Evolutionary conservation across 2,888 invertebrate genomes (phyloP).

Genomic region (Noctua pronuba): DNA sequence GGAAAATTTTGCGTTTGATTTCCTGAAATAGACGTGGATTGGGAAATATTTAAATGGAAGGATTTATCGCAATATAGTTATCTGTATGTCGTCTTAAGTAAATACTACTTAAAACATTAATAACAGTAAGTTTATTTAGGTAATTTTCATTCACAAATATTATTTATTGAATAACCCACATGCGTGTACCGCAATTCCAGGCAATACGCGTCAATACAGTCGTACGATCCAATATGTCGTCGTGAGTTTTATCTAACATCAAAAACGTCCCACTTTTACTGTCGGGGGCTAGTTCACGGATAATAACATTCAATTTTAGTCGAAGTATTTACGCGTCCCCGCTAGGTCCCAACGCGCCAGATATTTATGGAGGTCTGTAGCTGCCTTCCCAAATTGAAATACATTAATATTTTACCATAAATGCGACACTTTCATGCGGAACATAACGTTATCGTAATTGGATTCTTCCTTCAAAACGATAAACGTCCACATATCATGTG

Average conservation of each 20-base stretch:
- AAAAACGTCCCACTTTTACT: constrained; percentile 71
- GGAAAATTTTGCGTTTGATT: constrained; percentile 47
- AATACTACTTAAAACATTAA: not conserved
- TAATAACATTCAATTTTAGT: constrained; percentile 89
- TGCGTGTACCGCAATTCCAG: constrained; percentile 19
- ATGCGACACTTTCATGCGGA: constrained; percentile 89
- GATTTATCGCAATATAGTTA: not conserved
- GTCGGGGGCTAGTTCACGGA: constrained; percentile 78
- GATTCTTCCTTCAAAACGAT: constrained; percentile 87
- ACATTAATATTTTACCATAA: constrained; percentile 91
- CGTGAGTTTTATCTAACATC: constrained; percentile 71
- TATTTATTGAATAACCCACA: not conserved
- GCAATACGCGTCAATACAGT: constrained; percentile 44
- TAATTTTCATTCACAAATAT: constrained; percentile 6
- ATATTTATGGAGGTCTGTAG: constrained; percentile 90
- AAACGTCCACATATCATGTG: constrained; percentile 75
- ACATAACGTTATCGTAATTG: constrained; percentile 90
- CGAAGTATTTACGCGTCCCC: constrained; percentile 87
- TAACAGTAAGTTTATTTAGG: not conserved
- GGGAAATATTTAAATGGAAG: constrained; percentile 9
- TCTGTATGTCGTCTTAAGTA: not conserved
- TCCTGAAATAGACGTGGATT: constrained; percentile 8
- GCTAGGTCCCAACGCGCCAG: constrained; percentile 82
- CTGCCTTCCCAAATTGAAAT: constrained; percentile 89
- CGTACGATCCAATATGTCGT: constrained; percentile 51